Base-by-base conservation (phyloP, 2,113 vertebrate species). In the Lichenostomus cassidix region DNA sequence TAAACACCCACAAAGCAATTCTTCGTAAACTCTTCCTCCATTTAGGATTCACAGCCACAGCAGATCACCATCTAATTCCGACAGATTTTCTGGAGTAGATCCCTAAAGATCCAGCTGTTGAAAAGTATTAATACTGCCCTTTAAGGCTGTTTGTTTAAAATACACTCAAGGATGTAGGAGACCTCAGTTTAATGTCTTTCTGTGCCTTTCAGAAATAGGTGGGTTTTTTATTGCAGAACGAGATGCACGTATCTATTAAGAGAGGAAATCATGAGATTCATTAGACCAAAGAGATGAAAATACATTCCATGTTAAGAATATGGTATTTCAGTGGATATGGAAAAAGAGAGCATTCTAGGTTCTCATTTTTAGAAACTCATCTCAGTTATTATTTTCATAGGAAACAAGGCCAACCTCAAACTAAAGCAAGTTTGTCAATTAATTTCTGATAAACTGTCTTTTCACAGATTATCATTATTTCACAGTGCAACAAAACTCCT, bases 221-320 rank as follows among this genome's bases (percentile, higher is more conserved):
- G 12, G 3, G 1, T 16, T 17, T 63, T 50, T 71, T 10, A 42
- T 1, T 14, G 18, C 7, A 68, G 13, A 47, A 7, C 1, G 24
- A 64, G 12, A 46, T 52, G 14, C 22, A 55, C 0, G 0, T 12
- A 28, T 22, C 18, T 46, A 44, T n/a, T 67, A 75, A 71, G 22
- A 16, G 23, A 71, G 21, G 24, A 82, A 81, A 85, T 60, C 3
- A 18, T 37, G 11, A 86, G 13, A 86, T 69, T 53, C 10, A 16
- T 4, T 60, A n/a, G 10, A 41, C 22, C 17, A 56, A 67, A 2
- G 4, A 46, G 12, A 28, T 18, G 35, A 67, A 94, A 89, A 81
- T 18, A 62, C 13, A 52, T 24, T 12, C 20, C 11, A 56, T 7
- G 1, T 23, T 41, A 60, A 73, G 17, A 44, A 83, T 21, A 52